Evolutionary conservation across 2,797 vertebrate genomes (phyloP).

Genomic region (Sebastes oblongus): DNA sequence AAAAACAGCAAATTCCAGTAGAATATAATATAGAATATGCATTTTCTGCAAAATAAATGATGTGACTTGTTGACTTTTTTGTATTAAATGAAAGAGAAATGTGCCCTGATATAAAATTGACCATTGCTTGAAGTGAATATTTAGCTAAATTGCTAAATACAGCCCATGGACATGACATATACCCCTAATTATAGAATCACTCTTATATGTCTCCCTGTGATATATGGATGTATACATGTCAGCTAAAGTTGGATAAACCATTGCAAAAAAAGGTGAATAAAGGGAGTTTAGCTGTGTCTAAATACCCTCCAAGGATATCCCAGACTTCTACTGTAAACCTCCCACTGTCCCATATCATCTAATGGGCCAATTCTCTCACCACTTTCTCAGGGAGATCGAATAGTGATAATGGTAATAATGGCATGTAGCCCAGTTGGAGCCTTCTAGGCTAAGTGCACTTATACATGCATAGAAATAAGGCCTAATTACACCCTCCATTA

Average conservation of each 20-base stretch:
- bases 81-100: too few relatives aligned
- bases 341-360: constrained; percentile 25
- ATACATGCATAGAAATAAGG: constrained; percentile 62
- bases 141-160: too few relatives aligned
- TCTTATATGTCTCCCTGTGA: background rate
- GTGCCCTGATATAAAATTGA: too few relatives aligned
- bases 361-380: constrained; percentile 46
- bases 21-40: too few relatives aligned
- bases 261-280: background rate
- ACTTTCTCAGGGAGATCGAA: constrained; percentile 55
- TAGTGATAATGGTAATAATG: constrained; percentile 75
- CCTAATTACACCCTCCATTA: constrained; percentile 74
- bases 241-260: background rate
- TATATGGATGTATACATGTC: background rate
- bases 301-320: background rate
- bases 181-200: too few relatives aligned
- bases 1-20: too few relatives aligned
- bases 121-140: too few relatives aligned
- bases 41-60: too few relatives aligned
- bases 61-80: too few relatives aligned
- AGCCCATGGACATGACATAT: too few relatives aligned
- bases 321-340: constrained; percentile 10
- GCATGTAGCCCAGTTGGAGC: constrained; percentile 62
- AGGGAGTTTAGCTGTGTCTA: background rate
- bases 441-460: constrained; percentile 74